Evolutionary conservation across 2,888 invertebrate genomes (phyloP).

Genomic region (Xestia rhomboidea): DNA sequence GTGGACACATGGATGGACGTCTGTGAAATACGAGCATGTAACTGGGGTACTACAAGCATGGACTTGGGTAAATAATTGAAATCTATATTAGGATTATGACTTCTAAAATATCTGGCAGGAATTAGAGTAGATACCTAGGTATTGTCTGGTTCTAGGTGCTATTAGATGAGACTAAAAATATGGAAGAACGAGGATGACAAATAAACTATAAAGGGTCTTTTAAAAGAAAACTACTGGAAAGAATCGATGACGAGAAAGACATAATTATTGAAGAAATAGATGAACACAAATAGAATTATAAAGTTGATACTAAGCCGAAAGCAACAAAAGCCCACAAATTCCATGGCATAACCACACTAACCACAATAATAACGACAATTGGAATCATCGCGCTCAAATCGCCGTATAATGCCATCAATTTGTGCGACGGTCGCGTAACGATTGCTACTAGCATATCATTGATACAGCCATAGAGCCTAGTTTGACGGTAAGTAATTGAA

Average conservation of each 20-base stretch:
- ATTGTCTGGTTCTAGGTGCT: background rate
- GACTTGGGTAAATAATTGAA: conserved; percentile 26
- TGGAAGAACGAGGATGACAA: background rate
- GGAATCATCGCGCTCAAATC: conserved; percentile 72
- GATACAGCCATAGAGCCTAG: conserved; percentile 39
- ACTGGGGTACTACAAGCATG: conserved; percentile 5
- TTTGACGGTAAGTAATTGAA: conserved; percentile 53
- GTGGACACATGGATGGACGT: conserved; percentile 56
- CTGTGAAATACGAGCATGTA: conserved; percentile 50
- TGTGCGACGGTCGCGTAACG: conserved; percentile 58
- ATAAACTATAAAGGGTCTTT: background rate
- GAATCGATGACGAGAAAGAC: background rate
- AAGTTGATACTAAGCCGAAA: background rate
- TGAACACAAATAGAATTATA: background rate
- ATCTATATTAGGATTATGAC: background rate
- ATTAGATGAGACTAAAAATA: background rate
- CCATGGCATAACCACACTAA: conserved; percentile 46
- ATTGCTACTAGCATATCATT: conserved; percentile 42
- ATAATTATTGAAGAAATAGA: background rate
- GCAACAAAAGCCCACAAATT: conserved; percentile 27
- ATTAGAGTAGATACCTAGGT: background rate
- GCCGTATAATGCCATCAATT: conserved; percentile 77
- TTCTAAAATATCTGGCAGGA: background rate
- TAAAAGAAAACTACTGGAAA: background rate
- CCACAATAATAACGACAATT: conserved; percentile 56